Conservation (phyloP, 2,797 vertebrate species). For the Poeciliopsis paucimaculata region DNA sequence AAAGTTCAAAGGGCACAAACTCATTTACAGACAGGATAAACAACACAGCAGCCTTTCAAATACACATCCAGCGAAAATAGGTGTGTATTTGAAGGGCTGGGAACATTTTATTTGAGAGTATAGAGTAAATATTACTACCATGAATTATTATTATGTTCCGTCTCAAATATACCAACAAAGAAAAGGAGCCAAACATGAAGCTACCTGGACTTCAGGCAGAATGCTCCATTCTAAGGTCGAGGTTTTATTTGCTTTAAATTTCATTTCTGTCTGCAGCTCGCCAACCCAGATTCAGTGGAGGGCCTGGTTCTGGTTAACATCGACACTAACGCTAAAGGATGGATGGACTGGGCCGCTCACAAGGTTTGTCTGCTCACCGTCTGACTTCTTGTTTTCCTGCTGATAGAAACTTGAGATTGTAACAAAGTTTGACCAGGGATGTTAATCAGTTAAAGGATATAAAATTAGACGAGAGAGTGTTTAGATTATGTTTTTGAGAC, state of each 20-base stretch:
- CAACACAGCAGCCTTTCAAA: background rate
- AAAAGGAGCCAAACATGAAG: background rate
- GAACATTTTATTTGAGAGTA: background rate
- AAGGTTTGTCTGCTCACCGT: conserved; percentile 76
- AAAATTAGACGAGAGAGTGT: background rate
- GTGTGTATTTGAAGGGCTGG: background rate
- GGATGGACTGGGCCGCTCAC: conserved; percentile 95
- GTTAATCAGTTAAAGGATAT: conserved; percentile 28
- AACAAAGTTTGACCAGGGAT: conserved; percentile 16
- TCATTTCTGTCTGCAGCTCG: conserved; percentile 70
- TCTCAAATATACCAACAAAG: background rate
- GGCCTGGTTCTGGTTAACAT: conserved; percentile 92
- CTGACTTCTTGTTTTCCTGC: background rate
- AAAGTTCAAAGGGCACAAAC: background rate
- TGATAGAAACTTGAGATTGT: conserved; percentile 1
- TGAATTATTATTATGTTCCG: background rate
- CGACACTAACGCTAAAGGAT: conserved; percentile 88
- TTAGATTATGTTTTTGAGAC: conserved; percentile 28
- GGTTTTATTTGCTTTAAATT: background rate
- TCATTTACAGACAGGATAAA: background rate
- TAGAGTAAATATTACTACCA: background rate
- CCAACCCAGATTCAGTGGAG: conserved; percentile 86
- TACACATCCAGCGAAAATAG: background rate
- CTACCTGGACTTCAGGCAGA: background rate
- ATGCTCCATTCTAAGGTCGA: background rate